Evolutionary conservation across 1,140 invertebrate species (phyloP).

Genomic region (Lutraria rhynchaena): DNA sequence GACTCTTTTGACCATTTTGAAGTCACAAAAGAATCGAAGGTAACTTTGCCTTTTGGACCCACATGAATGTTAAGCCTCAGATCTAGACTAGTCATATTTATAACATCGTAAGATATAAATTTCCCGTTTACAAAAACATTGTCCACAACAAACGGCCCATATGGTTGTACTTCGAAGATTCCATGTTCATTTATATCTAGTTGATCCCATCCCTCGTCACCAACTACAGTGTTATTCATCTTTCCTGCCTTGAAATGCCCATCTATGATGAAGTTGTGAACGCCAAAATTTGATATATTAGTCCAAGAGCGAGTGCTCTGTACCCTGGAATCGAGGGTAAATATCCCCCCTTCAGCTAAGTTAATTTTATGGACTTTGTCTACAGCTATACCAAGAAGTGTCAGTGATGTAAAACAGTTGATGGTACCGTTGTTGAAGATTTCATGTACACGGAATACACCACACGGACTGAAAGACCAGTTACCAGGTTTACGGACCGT

Average conservation of each 20-base stretch:
- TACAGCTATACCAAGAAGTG: conserved; percentile 49
- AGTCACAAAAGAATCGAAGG: conserved; percentile 55
- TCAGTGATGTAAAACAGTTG: conserved; percentile 58
- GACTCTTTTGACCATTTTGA: conserved; percentile 57
- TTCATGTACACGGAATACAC: conserved; percentile 44
- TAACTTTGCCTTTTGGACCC: conserved; percentile 51
- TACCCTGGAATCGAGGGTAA: conserved; percentile 61
- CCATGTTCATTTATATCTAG: conserved; percentile 55
- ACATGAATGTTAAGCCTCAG: conserved; percentile 48
- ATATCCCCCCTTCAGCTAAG: conserved; percentile 53
- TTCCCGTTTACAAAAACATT: conserved; percentile 59
- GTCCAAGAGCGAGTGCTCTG: conserved; percentile 59
- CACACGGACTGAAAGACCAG: conserved; percentile 54
- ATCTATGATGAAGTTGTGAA: conserved; percentile 60
- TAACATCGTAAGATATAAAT: conserved; percentile 48
- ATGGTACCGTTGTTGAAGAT: conserved; percentile 60
- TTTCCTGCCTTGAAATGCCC: conserved; percentile 62
- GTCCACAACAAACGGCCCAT: conserved; percentile 50
- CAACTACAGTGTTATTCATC: conserved; percentile 53
- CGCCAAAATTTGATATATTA: conserved; percentile 56
- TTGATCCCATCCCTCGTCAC: conserved; percentile 59
- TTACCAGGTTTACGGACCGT: conserved; percentile 45
- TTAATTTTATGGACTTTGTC: conserved; percentile 52
- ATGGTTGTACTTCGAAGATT: conserved; percentile 57
- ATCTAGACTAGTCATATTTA: conserved; percentile 40